Base-by-base conservation (phyloP, 2,113 vertebrate species). In the Heteronetta atricapilla region DNA sequence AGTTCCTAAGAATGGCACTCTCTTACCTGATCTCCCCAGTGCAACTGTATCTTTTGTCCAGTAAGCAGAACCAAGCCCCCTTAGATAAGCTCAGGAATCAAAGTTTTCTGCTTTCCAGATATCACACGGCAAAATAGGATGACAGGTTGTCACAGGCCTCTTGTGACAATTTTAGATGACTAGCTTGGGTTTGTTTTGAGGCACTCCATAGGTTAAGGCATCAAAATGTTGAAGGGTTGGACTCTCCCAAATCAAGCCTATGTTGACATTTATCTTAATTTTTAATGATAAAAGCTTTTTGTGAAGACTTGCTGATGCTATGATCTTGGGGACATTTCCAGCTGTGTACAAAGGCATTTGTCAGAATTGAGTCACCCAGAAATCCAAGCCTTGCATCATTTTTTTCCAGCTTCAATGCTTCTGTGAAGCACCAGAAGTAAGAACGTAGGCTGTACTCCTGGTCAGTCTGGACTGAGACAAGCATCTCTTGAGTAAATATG, bases 281-380 rank as follows among this genome's bases (percentile, higher is more conserved):
- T 94, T 95, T 94, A 90, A 90, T 84, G 64, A 64, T 75, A 68
- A 94, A 88, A 86, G 42, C 33, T 69, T 90, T 83, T 66, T 81
- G 16, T 86, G 66, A 66, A 72, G 34, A 31, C 19, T 92, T 89
- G 53, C 48, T 87, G 82, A 63, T 94, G 75, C 69, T 91, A 2
- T 86, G 68, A 86, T 76, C 79, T 58, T 5, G 2, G 53, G 26
- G 46, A 60, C 34, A 26, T 83, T 75, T 83, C 34, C 79, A 91
- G 33, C 38, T 75, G 5, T 22, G 13, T 63, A 66, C 38, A 82
- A 79, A 90, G 46, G 48, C 3, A 1, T n/a, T 79, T 36, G 69
- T 55, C 86, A 84, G 33, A 79, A 69, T 0, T 21, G 80, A 93
- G 55, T 67, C 64, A 44, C 48, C 17, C 29, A 36, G 67, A 95